phyloP scores from a whole-genome alignment of 2,113 vertebrate species.

The cattle (Bos taurus) region DNA sequence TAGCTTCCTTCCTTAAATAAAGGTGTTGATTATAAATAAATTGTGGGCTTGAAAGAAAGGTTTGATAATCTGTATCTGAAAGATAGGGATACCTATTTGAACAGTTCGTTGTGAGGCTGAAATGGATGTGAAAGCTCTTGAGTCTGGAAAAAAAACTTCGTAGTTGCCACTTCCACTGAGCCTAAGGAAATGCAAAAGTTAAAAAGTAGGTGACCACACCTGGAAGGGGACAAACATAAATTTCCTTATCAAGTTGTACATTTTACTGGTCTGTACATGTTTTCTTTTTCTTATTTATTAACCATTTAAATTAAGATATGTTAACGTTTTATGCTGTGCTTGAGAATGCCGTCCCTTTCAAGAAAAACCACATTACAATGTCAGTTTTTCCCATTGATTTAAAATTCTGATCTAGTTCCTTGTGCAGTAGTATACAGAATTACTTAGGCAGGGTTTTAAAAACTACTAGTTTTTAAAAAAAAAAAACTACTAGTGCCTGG shows the following conservation, averaged over 20 bases:
- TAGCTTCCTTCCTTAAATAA: neutral
- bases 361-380: neutral
- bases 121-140: neutral
- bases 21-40: neutral
- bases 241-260: neutral
- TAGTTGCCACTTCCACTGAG: neutral
- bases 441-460: neutral
- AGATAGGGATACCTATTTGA: neutral
- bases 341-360: neutral
- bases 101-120: neutral
- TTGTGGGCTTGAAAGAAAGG: slow-evolving; percentile 1
- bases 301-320: neutral
- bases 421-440: neutral
- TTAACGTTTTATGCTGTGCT: neutral
- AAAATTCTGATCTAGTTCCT: neutral
- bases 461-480: neutral
- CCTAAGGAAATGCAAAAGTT: neutral
- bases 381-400: neutral
- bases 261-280: neutral
- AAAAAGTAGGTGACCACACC: neutral
- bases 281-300: neutral
- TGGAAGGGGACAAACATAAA: neutral
- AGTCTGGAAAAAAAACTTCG: neutral
- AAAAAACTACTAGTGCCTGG: neutral
- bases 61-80: neutral